Base-by-base conservation (phyloP, 2,888 invertebrate species). In the Macaria liturata region DNA sequence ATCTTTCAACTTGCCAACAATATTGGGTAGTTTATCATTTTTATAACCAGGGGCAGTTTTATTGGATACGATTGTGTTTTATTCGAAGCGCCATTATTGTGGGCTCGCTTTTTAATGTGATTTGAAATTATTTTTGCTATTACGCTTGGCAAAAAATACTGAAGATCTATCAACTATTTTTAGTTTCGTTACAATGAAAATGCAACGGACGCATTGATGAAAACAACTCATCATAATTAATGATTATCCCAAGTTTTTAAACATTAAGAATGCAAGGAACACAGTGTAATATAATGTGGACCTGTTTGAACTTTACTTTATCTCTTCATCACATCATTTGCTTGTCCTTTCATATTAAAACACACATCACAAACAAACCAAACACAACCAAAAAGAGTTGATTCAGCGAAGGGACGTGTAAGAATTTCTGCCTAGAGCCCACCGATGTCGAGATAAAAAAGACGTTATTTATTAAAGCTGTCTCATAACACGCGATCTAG, bases 401-500 rank as follows among this genome's bases (percentile, higher is more conserved):
- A 78, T 86, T 86, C 83, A 83, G 83, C 80, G 80, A 83, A 83
- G 63, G 74, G 77, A 90, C 91, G 89, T 85, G 91, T 81, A 88
- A 85, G 90, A 88, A 91, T 90, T 88, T 83, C 83, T 86, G 83
- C 85, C 82, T 79, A 80, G 80, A 82, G 81, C 79, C 76, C 70
- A 71, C 65, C 74, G 82, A 84, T 86, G 82, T 80, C 68, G 73
- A 89, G 90, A 90, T 89, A 88, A 88, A 84, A 20, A 84, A 82
- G 82, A 45, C 82, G 81, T 85, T 88, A 90, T 90, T 91, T 90
- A 91, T 88, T 75, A 76, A 78, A 65, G 73, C 76, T 82, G 85
- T 83, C 83, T 73, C 74, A 72, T 76, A 79, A 83, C 86, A 88
- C 82, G 88, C 87, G 82, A 87, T 87, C 86, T 88, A 85, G 87